These are phyloP conservation scores for Myrmecophaga tridactyla DNA, from an alignment of 2,113 vertebrate species.

Conservation along the genomic window DNA sequence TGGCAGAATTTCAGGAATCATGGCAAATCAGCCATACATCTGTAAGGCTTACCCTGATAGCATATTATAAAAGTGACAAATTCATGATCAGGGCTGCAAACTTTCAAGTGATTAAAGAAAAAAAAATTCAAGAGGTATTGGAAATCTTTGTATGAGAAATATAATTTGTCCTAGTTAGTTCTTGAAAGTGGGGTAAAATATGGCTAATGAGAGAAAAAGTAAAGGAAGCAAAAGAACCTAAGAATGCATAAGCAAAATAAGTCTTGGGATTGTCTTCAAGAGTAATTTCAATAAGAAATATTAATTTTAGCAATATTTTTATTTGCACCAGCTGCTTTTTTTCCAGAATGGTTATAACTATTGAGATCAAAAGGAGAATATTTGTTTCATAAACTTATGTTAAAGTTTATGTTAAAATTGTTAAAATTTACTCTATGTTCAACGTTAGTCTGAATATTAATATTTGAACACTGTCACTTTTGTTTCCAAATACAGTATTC, in stretches of 20 bases:
- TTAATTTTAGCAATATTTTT: background rate
- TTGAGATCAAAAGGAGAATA: background rate
- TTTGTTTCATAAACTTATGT: background rate
- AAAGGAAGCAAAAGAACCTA: background rate
- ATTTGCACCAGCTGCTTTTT: background rate
- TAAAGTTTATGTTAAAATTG: constrained; percentile 38
- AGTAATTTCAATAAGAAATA: background rate
- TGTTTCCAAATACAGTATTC: constrained; percentile 26
- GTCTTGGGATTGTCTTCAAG: background rate
- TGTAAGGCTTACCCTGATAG: background rate
- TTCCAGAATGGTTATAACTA: background rate
- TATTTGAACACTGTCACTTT: constrained; percentile 9
- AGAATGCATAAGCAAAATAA: background rate
- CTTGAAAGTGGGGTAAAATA: background rate
- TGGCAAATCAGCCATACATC: background rate
- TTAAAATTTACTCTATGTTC: background rate
- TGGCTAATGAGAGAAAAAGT: background rate
- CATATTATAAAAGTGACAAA: background rate
- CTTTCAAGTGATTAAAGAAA: background rate
- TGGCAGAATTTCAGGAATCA: background rate
- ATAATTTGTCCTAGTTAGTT: background rate
- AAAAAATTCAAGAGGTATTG: background rate
- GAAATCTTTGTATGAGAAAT: background rate
- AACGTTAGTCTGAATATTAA: background rate
- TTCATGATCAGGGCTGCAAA: background rate